phyloP scores from a whole-genome alignment of 2,888 invertebrate genomes.

The Zeuzera pyrina region DNA sequence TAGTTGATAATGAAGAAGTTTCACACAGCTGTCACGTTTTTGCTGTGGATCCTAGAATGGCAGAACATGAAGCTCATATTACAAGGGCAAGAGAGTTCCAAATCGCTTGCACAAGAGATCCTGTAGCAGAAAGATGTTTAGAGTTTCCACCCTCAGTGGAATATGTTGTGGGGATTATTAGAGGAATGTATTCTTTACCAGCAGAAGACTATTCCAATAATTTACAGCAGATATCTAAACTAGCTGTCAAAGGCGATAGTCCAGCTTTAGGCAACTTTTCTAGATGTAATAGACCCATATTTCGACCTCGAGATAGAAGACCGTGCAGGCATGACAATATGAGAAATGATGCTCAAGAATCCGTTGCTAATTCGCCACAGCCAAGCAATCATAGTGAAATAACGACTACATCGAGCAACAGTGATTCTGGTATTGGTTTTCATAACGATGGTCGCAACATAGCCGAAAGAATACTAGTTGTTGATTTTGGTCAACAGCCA shows the following conservation, averaged over 20 bases:
- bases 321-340: constrained; percentile 45
- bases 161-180: constrained; percentile 80
- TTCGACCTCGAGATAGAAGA: constrained; percentile 46
- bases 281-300: constrained; percentile 43
- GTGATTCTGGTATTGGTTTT: constrained; percentile 96
- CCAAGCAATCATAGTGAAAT: constrained; percentile 87
- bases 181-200: constrained; percentile 80
- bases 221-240: constrained; percentile 54
- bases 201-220: constrained; percentile 54
- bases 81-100: constrained; percentile 88
- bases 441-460: constrained; percentile 90
- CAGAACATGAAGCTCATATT: constrained; percentile 85
- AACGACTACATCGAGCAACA: constrained; percentile 90
- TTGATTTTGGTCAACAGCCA: constrained; percentile 77
- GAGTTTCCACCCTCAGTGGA: constrained; percentile 93
- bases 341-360: constrained; percentile 57
- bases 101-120: constrained; percentile 86
- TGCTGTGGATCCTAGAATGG: constrained; percentile 90
- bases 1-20: constrained; percentile 52
- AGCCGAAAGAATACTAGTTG: constrained; percentile 84
- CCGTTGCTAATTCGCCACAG: constrained; percentile 85
- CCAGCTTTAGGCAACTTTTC: constrained; percentile 55
- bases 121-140: constrained; percentile 83
- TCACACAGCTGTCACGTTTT: constrained; percentile 97
- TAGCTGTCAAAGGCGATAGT: constrained; percentile 58